These are phyloP conservation scores for Phaethon lepturus DNA, from an alignment of 2,113 vertebrate genomes.

Conservation along the genomic window DNA sequence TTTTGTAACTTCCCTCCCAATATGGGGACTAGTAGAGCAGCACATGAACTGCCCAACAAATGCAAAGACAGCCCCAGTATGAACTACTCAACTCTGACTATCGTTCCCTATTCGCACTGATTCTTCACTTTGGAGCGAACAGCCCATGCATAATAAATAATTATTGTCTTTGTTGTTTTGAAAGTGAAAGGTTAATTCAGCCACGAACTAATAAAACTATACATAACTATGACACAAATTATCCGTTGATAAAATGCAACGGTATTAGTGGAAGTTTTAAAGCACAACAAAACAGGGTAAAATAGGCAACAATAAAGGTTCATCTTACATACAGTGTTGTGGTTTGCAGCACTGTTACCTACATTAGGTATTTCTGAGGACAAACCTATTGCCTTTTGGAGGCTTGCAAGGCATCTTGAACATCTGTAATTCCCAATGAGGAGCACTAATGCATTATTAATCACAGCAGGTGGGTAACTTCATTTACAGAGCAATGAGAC, in stretches of 20 bases:
- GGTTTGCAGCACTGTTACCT: not conserved
- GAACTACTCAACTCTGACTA: not conserved
- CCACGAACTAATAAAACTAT: not conserved
- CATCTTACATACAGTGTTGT: too few relatives aligned
- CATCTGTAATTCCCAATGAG: not conserved
- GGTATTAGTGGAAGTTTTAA: not conserved
- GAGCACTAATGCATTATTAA: constrained; percentile 32
- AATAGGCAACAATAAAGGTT: not conserved
- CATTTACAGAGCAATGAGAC: not conserved
- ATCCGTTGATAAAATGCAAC: accelerated
- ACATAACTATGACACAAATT: not conserved
- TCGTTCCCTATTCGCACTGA: not conserved
- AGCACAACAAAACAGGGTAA: not conserved
- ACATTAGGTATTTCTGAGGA: not conserved
- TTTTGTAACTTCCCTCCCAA: not conserved
- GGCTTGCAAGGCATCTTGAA: not conserved
- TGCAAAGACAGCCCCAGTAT: not conserved
- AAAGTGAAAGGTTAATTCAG: constrained; percentile 5
- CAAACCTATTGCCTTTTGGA: not conserved
- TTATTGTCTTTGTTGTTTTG: not conserved
- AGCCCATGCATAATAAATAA: constrained; percentile 8
- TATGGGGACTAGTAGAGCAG: not conserved
- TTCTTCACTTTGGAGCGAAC: not conserved
- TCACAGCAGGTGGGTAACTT: constrained; percentile 32
- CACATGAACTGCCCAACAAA: not conserved